These are phyloP conservation scores for Lacerta viridis DNA, from an alignment of 2,797 vertebrate genomes.

Conservation along the genomic window DNA sequence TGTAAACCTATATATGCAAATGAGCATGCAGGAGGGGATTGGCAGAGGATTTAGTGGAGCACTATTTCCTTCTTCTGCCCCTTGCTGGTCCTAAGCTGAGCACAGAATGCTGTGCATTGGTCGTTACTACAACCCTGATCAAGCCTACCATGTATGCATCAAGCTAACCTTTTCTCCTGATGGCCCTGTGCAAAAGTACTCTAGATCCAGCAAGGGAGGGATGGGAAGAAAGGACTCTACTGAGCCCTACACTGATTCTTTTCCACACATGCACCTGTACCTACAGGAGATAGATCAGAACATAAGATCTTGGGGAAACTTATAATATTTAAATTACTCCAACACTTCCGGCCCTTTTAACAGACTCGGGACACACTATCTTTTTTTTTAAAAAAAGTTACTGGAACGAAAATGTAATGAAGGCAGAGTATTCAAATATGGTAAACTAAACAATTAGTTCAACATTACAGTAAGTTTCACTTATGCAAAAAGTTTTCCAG, in stretches of 20 bases:
- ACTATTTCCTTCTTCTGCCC: not conserved
- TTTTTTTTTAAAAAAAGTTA: not conserved
- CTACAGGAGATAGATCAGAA: not conserved
- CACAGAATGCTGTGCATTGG: not conserved
- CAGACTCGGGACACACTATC: not conserved
- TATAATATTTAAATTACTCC: not conserved
- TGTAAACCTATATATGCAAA: not conserved
- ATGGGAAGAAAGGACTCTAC: not conserved
- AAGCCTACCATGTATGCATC: not conserved
- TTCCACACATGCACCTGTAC: not conserved
- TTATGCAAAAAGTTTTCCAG: slow-evolving; percentile 89
- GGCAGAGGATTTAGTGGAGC: not conserved
- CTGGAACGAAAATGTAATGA: slow-evolving; percentile 36
- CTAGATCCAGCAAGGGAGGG: not conserved
- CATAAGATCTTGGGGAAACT: not conserved
- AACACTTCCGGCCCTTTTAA: not conserved
- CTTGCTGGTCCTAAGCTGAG: not conserved
- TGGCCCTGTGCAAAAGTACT: not conserved
- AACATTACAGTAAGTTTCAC: slow-evolving; percentile 37
- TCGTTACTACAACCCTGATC: not conserved
- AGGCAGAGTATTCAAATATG: not conserved
- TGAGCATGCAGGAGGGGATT: not conserved
- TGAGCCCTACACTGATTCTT: not conserved
- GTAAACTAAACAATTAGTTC: slow-evolving; percentile 5
- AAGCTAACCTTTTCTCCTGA: not conserved